Evolutionary conservation across 2,888 invertebrate species (phyloP).

Genomic region (Coenonympha arcania): DNA sequence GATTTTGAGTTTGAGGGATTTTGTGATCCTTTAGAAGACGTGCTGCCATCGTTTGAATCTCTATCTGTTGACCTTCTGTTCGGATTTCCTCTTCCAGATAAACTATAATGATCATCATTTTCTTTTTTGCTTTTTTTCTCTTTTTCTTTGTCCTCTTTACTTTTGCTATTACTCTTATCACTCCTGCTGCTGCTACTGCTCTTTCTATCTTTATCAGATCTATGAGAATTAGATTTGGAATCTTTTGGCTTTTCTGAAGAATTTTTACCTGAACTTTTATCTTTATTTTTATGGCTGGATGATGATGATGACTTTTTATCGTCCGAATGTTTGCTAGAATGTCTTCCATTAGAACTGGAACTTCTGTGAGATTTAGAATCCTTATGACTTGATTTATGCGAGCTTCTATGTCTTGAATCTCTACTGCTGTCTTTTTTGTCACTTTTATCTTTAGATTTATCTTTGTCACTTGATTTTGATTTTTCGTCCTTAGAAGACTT

Average conservation of each 20-base stretch:
- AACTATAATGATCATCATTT: slow-evolving; percentile 81
- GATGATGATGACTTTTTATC: slow-evolving; percentile 56
- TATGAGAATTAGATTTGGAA: slow-evolving; percentile 52
- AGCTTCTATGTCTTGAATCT: slow-evolving; percentile 59
- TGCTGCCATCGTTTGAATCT: slow-evolving; percentile 84
- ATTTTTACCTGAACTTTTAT: slow-evolving; percentile 46
- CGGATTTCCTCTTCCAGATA: slow-evolving; percentile 76
- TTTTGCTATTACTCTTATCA: slow-evolving; percentile 35
- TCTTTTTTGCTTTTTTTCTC: slow-evolving; percentile 70
- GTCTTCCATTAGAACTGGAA: slow-evolving; percentile 34
- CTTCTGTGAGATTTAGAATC: slow-evolving; percentile 46
- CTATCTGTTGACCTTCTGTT: slow-evolving; percentile 83
- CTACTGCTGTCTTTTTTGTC: slow-evolving; percentile 56
- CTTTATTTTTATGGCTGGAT: slow-evolving; percentile 53
- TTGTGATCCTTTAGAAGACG: slow-evolving; percentile 65
- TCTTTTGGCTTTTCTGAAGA: slow-evolving; percentile 53
- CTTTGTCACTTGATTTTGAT: slow-evolving; percentile 52
- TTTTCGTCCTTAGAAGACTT: slow-evolving; percentile 60
- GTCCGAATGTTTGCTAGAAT: slow-evolving; percentile 54
- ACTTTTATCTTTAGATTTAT: slow-evolving; percentile 49
- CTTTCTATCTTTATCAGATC: slow-evolving; percentile 64
- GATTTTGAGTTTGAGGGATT: slow-evolving; percentile 51
- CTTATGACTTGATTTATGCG: slow-evolving; percentile 52
- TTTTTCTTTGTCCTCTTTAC: slow-evolving; percentile 60
- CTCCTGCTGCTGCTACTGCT: slow-evolving; percentile 30